phyloP scores from a whole-genome alignment of 2,888 invertebrate species.

The Andrena marginata region DNA sequence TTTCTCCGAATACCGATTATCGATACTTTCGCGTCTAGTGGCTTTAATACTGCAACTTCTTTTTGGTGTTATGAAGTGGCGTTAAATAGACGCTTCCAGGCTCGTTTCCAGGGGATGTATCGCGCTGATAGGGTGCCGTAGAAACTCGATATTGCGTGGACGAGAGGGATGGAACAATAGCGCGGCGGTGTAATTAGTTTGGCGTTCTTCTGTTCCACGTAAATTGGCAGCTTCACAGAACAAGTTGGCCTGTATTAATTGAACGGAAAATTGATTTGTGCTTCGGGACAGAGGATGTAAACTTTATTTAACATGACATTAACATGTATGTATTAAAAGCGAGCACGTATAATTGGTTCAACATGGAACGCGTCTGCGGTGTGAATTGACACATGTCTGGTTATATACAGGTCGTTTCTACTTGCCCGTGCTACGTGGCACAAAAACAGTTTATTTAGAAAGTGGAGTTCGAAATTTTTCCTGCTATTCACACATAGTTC shows the following conservation, averaged over 20 bases:
- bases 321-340: too few relatives aligned
- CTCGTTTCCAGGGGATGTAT: background rate
- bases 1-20: constrained; percentile 65
- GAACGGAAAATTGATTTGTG: too few relatives aligned
- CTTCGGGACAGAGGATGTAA: too few relatives aligned
- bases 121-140: background rate
- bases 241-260: too few relatives aligned
- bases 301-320: too few relatives aligned
- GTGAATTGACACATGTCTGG: background rate
- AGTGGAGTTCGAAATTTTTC: background rate
- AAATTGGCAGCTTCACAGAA: too few relatives aligned
- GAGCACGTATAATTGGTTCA: too few relatives aligned
- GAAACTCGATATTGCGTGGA: background rate
- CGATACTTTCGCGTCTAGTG: constrained; percentile 57
- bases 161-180: background rate
- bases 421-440: background rate
- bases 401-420: background rate
- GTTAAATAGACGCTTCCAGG: constrained; percentile 27
- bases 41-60: constrained; percentile 49
- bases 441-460: background rate
- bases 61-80: constrained; percentile 35
- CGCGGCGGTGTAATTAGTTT: too few relatives aligned
- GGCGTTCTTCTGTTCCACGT: too few relatives aligned
- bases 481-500: background rate
- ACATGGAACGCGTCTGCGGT: too few relatives aligned